These are phyloP conservation scores for Bubo blakistoni DNA, from an alignment of 2,113 vertebrate species.

Conservation along the genomic window DNA sequence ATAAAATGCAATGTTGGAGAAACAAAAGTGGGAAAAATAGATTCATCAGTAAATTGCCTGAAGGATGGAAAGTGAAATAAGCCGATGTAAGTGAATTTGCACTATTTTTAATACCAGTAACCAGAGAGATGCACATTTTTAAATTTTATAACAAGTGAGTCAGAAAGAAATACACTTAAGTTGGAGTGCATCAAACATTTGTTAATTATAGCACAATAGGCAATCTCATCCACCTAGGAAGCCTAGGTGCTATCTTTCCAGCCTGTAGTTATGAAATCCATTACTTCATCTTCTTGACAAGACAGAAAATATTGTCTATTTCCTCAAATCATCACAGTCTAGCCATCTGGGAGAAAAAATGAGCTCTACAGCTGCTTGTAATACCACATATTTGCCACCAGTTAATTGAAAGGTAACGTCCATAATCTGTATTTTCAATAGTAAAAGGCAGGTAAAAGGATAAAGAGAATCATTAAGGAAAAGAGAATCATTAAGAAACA, in stretches of 20 bases:
- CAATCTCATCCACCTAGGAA: not conserved
- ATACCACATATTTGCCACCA: not conserved
- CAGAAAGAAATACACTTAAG: not conserved
- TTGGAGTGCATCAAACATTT: not conserved
- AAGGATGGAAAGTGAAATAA: not conserved
- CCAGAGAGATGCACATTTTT: not conserved
- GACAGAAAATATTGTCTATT: not conserved
- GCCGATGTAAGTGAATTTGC: not conserved
- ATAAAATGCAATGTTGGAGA: conserved; percentile 42
- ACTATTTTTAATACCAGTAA: not conserved
- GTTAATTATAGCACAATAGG: not conserved
- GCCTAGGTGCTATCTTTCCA: not conserved
- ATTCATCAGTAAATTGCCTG: not conserved
- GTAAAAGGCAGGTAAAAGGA: not conserved
- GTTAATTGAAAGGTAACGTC: not conserved
- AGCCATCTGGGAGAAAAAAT: not conserved
- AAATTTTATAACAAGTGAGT: not conserved
- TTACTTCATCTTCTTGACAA: not conserved
- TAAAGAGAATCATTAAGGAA: not conserved
- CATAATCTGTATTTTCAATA: not conserved
- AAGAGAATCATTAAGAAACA: not conserved
- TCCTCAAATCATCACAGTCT: not conserved
- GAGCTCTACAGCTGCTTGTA: not conserved
- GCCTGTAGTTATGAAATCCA: not conserved
- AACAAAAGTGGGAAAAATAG: conserved; percentile 23